Percentiles rank a stretch among this genome's conserved stretches.
These are phyloP conservation scores for Pangasius larnaudii DNA, from an alignment of 2,797 vertebrate genomes.

Conservation along the genomic window DNA sequence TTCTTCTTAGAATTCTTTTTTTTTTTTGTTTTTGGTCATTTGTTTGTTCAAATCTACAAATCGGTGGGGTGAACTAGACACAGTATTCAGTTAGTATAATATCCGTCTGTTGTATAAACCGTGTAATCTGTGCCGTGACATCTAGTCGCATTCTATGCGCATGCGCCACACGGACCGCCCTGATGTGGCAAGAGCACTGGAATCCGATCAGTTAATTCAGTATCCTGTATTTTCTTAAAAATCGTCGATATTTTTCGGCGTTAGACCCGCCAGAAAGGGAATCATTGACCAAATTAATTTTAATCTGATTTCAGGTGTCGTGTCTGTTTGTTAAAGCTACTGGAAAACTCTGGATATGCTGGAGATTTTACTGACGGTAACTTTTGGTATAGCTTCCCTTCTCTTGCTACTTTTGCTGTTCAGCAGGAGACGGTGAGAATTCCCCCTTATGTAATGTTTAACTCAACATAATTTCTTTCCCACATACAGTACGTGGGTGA, in stretches of 20 bases:
- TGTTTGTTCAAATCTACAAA: background rate
- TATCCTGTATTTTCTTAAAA: background rate
- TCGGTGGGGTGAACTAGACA: background rate
- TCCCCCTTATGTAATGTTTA: background rate
- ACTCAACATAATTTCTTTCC: background rate
- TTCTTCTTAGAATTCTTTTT: too few relatives aligned
- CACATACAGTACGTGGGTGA: background rate
- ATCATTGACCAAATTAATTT: background rate
- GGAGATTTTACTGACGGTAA: conserved; percentile 33
- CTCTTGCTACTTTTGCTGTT: conserved; percentile 25
- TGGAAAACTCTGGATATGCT: conserved; percentile 40
- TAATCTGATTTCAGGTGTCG: background rate
- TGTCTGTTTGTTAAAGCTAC: background rate
- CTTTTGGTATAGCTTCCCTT: conserved; percentile 33
- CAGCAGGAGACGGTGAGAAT: conserved; percentile 56
- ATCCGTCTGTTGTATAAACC: background rate
- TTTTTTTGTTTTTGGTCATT: background rate
- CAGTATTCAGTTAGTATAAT: background rate
- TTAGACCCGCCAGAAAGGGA: background rate
- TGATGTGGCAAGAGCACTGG: background rate
- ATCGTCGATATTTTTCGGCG: background rate
- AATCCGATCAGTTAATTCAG: background rate
- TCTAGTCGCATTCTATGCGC: background rate
- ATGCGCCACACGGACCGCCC: background rate
- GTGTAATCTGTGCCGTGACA: background rate